phyloP scores from a whole-genome alignment of 2,888 invertebrate genomes.

The Dione vanillae region DNA sequence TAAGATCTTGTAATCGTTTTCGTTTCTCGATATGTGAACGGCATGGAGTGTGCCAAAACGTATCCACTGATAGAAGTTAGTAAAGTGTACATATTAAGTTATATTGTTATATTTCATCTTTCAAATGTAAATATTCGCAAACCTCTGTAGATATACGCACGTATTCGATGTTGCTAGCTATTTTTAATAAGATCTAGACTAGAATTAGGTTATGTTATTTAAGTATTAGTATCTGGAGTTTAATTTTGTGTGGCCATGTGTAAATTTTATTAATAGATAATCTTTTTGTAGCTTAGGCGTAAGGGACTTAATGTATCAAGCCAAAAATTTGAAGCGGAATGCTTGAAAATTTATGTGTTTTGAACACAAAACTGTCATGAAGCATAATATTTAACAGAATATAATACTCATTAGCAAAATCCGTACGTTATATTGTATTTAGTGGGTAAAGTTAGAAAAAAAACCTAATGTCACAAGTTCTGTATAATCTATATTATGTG shows the following conservation, averaged over 20 bases:
- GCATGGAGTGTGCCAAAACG: conserved; percentile 61
- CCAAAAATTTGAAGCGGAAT: conserved; percentile 82
- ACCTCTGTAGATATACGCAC: conserved; percentile 67
- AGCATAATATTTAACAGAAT: conserved; percentile 63
- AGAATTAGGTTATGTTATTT: conserved; percentile 52
- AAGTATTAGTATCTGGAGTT: conserved; percentile 56
- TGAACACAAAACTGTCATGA: conserved; percentile 72
- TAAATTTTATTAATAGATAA: conserved; percentile 55
- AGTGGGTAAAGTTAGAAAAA: conserved; percentile 39
- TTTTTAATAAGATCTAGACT: conserved; percentile 57
- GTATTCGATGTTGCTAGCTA: conserved; percentile 51
- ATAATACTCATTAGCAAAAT: conserved; percentile 72
- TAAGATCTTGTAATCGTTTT: conserved; percentile 60
- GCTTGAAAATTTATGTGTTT: conserved; percentile 84
- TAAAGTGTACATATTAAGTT: conserved; percentile 63
- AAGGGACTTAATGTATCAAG: conserved; percentile 77
- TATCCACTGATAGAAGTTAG: conserved; percentile 65
- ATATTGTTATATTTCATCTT: conserved; percentile 54
- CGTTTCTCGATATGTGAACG: conserved; percentile 41
- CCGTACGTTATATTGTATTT: conserved; percentile 42
- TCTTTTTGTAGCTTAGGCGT: conserved; percentile 59
- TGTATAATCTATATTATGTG: conserved; percentile 34
- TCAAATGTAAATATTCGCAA: conserved; percentile 51
- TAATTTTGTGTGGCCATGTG: conserved; percentile 77
- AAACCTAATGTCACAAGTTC: conserved; percentile 38